Evolutionary conservation across 2,797 vertebrate genomes (phyloP).

Genomic region (Pseudocheirus occidentalis): DNA sequence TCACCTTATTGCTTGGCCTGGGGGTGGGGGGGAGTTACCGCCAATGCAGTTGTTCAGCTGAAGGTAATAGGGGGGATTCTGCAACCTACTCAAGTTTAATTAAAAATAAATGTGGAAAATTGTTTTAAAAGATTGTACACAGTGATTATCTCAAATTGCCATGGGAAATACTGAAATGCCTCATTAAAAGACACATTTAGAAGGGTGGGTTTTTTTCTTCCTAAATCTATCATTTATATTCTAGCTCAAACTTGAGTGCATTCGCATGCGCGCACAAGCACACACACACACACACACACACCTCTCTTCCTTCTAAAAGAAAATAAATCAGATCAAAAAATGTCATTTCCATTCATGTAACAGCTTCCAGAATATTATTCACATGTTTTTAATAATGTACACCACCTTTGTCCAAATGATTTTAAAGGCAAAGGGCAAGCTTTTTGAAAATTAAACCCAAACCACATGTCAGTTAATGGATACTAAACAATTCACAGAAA

Average conservation of each 20-base stretch:
- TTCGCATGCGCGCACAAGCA: no score
- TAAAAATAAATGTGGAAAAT: constrained; percentile 75
- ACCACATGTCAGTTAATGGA: constrained; percentile 34
- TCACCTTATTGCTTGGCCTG: constrained; percentile 39
- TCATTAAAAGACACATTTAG: constrained; percentile 81
- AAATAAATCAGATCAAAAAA: constrained; percentile 53
- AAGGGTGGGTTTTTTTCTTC: constrained; percentile 54
- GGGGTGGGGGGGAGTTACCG: constrained; percentile 13
- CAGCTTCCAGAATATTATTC: constrained; percentile 29
- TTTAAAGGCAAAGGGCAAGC: constrained; percentile 38
- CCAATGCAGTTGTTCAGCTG: constrained; percentile 43
- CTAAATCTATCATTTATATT: constrained; percentile 72
- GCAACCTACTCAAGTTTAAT: constrained; percentile 65
- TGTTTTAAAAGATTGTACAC: constrained; percentile 74
- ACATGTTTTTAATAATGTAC: constrained; percentile 37
- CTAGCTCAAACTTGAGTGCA: constrained; percentile 49
- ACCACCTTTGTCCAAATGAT: constrained; percentile 28
- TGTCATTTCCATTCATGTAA: constrained; percentile 53
- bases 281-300: constrained; percentile 17
- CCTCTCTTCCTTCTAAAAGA: constrained; percentile 48
- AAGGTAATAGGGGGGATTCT: constrained; percentile 65
- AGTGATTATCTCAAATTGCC: constrained; percentile 73
- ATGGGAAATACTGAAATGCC: constrained; percentile 66
- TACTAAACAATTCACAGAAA: constrained; percentile 44
- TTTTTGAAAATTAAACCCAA: constrained; percentile 52